Evolutionary conservation across 2,888 invertebrate species (phyloP).

Genomic region (Drosophila greeni): DNA sequence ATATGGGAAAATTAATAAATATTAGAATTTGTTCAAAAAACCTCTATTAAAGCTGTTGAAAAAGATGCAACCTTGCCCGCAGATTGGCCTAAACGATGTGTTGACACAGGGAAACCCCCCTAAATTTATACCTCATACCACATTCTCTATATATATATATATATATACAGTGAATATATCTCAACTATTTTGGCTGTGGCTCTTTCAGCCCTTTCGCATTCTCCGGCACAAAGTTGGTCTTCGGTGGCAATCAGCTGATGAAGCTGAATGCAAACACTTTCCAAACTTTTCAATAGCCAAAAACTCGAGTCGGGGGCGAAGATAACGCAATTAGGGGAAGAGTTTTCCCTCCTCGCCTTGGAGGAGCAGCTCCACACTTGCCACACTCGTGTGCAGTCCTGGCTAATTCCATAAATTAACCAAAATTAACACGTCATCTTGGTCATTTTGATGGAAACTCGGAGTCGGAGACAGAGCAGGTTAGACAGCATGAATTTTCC

Average conservation of each 20-base stretch:
- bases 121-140: no score
- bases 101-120: no score
- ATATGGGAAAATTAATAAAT: background rate
- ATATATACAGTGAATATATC: background rate
- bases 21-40: background rate
- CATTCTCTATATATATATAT: background rate
- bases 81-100: conserved; percentile 24
- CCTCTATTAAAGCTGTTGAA: background rate
- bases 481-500: background rate
- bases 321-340: conserved; percentile 28
- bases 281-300: conserved; percentile 20
- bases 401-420: conserved; percentile 30
- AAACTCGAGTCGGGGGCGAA: background rate
- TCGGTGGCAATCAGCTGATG: conserved; percentile 27
- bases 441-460: conserved; percentile 4
- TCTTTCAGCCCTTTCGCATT: conserved; percentile 2
- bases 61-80: background rate
- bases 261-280: conserved; percentile 33
- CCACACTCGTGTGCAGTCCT: background rate
- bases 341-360: background rate
- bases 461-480: background rate
- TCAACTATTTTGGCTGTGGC: conserved; percentile 2
- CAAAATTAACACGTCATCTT: conserved; percentile 30
- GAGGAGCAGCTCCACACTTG: background rate
- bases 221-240: conserved; percentile 21